Conservation (phyloP, 2,113 vertebrate species). For the Steatornis caripensis region DNA sequence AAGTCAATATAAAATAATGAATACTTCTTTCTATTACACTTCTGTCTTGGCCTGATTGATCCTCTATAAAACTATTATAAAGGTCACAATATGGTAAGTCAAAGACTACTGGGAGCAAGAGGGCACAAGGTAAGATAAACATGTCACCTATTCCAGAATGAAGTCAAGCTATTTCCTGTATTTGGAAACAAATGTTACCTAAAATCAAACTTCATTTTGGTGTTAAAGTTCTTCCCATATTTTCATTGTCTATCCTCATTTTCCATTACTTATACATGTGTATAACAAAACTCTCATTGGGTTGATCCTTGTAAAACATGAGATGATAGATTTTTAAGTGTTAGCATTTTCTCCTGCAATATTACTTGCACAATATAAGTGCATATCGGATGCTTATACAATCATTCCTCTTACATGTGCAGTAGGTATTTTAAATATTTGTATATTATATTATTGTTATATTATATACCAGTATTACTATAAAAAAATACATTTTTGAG, state of each 20-base stretch:
- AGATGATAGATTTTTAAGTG: background rate
- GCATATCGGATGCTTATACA: background rate
- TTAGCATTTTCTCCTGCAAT: background rate
- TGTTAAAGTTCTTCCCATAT: background rate
- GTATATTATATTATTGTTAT: too few species aligned
- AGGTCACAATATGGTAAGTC: slow-evolving; percentile 49
- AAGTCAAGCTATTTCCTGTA: background rate
- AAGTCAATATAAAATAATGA: slow-evolving; percentile 54
- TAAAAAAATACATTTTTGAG: too few species aligned
- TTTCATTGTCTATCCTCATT: background rate
- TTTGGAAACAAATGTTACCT: slow-evolving; percentile 11
- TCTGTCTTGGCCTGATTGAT: slow-evolving; percentile 41
- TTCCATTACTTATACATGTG: background rate
- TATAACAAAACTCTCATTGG: background rate
- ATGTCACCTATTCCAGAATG: background rate
- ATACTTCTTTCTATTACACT: slow-evolving; percentile 28
- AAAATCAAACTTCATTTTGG: background rate
- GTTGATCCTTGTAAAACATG: background rate
- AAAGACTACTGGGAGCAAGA: background rate
- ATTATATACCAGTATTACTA: too few species aligned
- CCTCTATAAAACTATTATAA: slow-evolving; percentile 51
- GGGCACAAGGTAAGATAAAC: background rate
- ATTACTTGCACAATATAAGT: background rate
- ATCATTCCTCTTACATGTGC: background rate
- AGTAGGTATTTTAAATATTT: background rate